Conservation (phyloP, 1,140 invertebrate species). For the Sinonovacula constricta region DNA sequence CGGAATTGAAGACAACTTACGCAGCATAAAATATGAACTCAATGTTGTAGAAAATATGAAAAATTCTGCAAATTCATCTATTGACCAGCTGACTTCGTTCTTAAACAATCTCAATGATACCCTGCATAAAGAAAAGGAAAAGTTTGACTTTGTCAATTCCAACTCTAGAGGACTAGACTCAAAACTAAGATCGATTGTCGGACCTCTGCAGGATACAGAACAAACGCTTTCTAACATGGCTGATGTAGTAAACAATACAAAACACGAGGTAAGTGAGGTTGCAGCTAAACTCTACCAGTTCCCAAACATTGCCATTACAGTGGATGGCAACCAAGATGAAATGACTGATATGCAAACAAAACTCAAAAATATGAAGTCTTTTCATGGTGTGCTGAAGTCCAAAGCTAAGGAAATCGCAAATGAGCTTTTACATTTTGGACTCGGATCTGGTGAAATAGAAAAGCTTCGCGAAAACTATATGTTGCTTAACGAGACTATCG, state of each 20-base stretch:
- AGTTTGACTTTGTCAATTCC: slow-evolving; percentile 33
- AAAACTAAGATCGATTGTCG: slow-evolving; percentile 13
- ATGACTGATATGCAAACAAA: not conserved
- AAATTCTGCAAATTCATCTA: slow-evolving; percentile 8
- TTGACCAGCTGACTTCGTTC: too few relatives aligned
- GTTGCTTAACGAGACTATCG: slow-evolving; percentile 6
- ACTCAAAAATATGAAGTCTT: not conserved
- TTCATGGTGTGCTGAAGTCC: not conserved
- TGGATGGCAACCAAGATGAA: not conserved
- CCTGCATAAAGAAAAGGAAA: slow-evolving; percentile 11
- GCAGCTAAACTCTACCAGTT: too few relatives aligned
- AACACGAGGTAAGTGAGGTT: not conserved
- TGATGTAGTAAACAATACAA: not conserved
- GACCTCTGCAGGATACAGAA: slow-evolving; percentile 4
- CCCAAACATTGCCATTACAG: slow-evolving; percentile 14
- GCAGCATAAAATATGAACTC: too few relatives aligned
- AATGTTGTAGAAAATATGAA: slow-evolving; percentile 5
- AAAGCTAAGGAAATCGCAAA: too few relatives aligned
- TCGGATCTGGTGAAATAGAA: not conserved
- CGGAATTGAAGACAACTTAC: too few relatives aligned
- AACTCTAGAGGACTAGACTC: slow-evolving; percentile 9
- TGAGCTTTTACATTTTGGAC: too few relatives aligned
- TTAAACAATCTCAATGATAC: too few relatives aligned
- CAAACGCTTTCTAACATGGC: slow-evolving; percentile 3
- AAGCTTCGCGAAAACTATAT: not conserved